A percentile compares a stretch with the other conserved stretches of the same genome.
phyloP scores from a whole-genome alignment of 2,888 invertebrate genomes.

The Calliphora vomitoria region DNA sequence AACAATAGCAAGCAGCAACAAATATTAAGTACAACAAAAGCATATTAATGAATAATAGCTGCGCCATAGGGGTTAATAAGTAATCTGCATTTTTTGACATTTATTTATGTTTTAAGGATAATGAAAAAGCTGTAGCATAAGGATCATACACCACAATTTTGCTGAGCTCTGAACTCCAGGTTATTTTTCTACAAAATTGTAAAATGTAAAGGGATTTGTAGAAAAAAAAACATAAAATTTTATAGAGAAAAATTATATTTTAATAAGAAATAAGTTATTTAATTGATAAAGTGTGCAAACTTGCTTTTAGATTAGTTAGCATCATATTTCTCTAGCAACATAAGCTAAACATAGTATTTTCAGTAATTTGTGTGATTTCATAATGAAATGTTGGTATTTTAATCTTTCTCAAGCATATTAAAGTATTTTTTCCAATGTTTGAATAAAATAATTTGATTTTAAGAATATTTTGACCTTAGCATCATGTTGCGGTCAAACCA shows the following conservation, averaged over 20 bases:
- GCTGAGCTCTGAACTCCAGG: conserved; percentile 22
- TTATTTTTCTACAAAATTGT: background rate
- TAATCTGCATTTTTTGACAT: conserved; percentile 84
- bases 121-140: conserved; percentile 58
- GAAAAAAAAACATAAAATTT: background rate
- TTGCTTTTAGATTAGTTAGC: too few species aligned
- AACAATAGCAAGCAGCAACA: conserved; percentile 23
- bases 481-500: too few species aligned
- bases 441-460: too few species aligned
- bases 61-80: conserved; percentile 84
- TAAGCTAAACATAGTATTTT: background rate
- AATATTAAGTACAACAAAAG: conserved; percentile 59
- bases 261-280: background rate
- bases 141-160: conserved; percentile 37
- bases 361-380: too few species aligned
- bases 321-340: background rate
- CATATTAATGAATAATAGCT: conserved; percentile 83
- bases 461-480: too few species aligned
- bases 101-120: conserved; percentile 80
- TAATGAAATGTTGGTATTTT: too few species aligned
- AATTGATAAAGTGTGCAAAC: too few species aligned
- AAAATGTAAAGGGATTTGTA: conserved; percentile 42
- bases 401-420: too few species aligned
- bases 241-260: background rate
- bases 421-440: too few species aligned